Evolutionary conservation across 2,797 vertebrate genomes (phyloP).

Genomic region (Coreius guichenoti): DNA sequence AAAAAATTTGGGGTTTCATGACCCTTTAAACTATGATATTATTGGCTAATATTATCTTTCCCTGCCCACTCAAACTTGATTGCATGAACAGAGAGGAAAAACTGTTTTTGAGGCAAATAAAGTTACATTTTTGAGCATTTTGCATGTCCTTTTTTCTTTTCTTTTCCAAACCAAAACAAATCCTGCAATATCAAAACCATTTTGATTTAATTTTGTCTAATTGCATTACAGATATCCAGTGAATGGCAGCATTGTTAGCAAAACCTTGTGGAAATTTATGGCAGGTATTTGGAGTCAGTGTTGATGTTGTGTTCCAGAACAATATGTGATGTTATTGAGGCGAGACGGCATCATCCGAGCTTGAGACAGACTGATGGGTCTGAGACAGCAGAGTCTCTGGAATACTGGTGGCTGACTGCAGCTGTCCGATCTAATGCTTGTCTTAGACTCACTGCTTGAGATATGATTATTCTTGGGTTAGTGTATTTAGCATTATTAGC

Average conservation of each 20-base stretch:
- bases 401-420: constrained; percentile 27
- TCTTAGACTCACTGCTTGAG: not conserved
- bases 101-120: not conserved
- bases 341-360: constrained; percentile 13
- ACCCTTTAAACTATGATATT: not conserved
- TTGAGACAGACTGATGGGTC: constrained; percentile 13
- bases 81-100: not conserved
- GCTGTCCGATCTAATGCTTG: constrained; percentile 12
- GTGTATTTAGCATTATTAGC: constrained; percentile 11
- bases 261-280: not conserved
- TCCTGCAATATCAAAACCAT: not conserved
- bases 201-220: not conserved
- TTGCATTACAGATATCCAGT: not conserved
- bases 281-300: constrained; percentile 1
- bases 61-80: not conserved
- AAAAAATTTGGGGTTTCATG: too few species aligned
- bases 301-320: constrained; percentile 6
- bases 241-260: not conserved
- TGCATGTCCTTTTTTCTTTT: not conserved
- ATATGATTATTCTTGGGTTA: constrained; percentile 21
- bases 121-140: not conserved
- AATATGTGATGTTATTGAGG: not conserved
- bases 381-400: constrained; percentile 9
- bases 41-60: not conserved
- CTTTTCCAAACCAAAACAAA: not conserved